phyloP scores from a whole-genome alignment of 2,888 invertebrate species.

The Zeuzera pyrina region DNA sequence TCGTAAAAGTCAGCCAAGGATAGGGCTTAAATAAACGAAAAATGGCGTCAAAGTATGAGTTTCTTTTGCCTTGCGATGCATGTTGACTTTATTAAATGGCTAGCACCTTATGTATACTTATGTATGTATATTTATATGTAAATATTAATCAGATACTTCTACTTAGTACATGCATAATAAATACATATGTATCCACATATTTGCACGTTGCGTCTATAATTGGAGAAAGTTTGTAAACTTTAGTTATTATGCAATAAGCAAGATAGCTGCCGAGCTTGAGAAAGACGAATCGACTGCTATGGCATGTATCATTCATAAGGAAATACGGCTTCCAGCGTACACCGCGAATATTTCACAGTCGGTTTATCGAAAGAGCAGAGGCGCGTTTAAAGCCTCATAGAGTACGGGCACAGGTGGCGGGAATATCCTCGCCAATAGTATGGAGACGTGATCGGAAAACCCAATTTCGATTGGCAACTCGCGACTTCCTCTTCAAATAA shows the following conservation, averaged over 20 bases:
- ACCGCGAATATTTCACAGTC: constrained; percentile 65
- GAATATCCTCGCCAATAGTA: constrained; percentile 68
- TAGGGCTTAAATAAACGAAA: too few species aligned
- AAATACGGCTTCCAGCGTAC: constrained; percentile 50
- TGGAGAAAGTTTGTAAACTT: too few species aligned
- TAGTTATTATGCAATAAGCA: constrained; percentile 40
- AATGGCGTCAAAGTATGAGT: too few species aligned
- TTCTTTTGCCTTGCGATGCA: too few species aligned
- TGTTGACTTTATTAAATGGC: too few species aligned
- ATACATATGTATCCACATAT: too few species aligned
- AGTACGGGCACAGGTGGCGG: constrained; percentile 66
- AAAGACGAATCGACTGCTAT: constrained; percentile 28
- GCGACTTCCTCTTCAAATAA: constrained; percentile 68
- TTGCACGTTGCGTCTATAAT: too few species aligned
- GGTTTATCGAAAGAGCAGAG: constrained; percentile 64
- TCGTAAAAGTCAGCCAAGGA: too few species aligned
- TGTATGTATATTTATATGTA: too few species aligned
- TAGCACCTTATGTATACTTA: too few species aligned
- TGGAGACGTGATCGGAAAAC: constrained; percentile 67
- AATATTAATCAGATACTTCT: too few species aligned
- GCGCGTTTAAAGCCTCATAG: constrained; percentile 67
- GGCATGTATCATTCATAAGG: constrained; percentile 69
- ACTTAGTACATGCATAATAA: too few species aligned
- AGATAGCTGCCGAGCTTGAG: constrained; percentile 23
- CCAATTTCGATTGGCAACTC: constrained; percentile 58